Evolutionary conservation across 1,140 invertebrate genomes (phyloP).

Genomic region (Zeugodacus cucurbitae): DNA sequence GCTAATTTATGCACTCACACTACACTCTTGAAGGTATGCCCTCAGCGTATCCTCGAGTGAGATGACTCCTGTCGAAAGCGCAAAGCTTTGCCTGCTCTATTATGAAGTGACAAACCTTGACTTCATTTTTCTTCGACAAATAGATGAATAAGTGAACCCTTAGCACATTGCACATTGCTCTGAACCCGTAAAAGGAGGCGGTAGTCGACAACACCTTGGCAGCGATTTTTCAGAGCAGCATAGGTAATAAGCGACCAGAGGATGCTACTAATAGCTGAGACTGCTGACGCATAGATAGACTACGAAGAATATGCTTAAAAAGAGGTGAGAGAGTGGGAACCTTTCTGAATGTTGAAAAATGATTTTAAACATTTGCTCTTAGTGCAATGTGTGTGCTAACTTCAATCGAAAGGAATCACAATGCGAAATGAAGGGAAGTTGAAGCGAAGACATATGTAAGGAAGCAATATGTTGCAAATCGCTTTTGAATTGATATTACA

Average conservation of each 20-base stretch:
- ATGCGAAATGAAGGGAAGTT: background rate
- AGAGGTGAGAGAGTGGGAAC: background rate
- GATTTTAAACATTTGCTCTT: background rate
- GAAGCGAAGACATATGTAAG: background rate
- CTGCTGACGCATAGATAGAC: background rate
- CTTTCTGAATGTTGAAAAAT: background rate
- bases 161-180: background rate
- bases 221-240: background rate
- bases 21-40: too few relatives aligned
- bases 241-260: background rate
- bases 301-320: background rate
- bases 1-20: too few relatives aligned
- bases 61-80: background rate
- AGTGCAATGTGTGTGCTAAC: background rate
- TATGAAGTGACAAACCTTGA: background rate
- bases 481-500: constrained; percentile 3
- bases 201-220: background rate
- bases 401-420: background rate
- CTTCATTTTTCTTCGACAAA: background rate
- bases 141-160: background rate
- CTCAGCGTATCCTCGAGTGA: background rate
- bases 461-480: background rate
- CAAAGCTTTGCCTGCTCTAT: background rate
- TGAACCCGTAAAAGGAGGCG: background rate
- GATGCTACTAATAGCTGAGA: background rate